A percentile compares a stretch with the other conserved stretches of the same genome.
phyloP scores from a whole-genome alignment of 2,888 invertebrate genomes.

The Athalia rosae region DNA sequence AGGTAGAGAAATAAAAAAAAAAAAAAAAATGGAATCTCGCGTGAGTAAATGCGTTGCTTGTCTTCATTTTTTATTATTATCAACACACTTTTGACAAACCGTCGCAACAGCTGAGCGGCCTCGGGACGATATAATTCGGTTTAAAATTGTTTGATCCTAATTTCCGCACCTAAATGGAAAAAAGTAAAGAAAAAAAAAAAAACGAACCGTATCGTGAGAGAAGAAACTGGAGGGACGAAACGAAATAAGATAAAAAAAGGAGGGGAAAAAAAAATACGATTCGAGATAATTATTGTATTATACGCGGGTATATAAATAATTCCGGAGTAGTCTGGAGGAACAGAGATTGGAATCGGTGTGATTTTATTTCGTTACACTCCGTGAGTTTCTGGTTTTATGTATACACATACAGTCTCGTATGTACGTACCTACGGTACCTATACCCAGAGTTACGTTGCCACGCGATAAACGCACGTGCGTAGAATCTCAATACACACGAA shows the following conservation, averaged over 20 bases:
- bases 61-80: too few species aligned
- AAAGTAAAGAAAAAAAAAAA: background rate
- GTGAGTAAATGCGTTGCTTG: too few species aligned
- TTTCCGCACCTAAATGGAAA: too few species aligned
- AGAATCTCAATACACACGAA: background rate
- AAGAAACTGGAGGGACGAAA: background rate
- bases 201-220: background rate
- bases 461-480: conserved; percentile 29
- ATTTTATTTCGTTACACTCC: background rate
- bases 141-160: too few species aligned
- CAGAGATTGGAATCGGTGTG: background rate
- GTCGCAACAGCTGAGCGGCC: too few species aligned
- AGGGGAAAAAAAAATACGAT: too few species aligned
- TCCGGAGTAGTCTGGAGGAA: background rate
- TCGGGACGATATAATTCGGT: too few species aligned
- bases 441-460: background rate
- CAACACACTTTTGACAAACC: too few species aligned
- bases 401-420: background rate
- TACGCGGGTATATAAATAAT: too few species aligned
- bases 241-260: background rate
- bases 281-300: too few species aligned
- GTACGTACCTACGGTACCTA: background rate
- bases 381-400: background rate
- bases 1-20: too few species aligned
- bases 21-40: too few species aligned